Evolutionary conservation across 2,113 vertebrate species (phyloP).

Genomic region (Cettia cetti): DNA sequence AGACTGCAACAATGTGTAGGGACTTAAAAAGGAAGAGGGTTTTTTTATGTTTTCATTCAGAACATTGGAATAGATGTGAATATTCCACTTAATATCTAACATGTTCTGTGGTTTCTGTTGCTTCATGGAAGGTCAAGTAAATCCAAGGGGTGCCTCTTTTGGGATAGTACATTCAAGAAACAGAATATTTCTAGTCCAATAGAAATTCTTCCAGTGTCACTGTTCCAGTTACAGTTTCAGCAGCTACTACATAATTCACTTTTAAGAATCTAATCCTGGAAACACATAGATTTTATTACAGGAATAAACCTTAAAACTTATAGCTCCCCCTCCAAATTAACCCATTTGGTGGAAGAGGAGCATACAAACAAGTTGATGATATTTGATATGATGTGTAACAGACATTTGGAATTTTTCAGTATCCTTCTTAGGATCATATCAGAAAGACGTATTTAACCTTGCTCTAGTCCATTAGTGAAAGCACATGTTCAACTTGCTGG

Average conservation of each 20-base stretch:
- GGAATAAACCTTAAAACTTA: not conserved
- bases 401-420: not conserved
- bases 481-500: not conserved
- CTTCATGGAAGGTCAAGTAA: not conserved
- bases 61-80: not conserved
- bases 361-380: not conserved
- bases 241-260: not conserved
- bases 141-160: not conserved
- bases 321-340: not conserved
- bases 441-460: not conserved
- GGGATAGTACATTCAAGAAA: not conserved
- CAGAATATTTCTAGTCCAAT: not conserved
- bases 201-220: not conserved
- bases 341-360: not conserved
- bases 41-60: not conserved
- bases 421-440: not conserved
- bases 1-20: not conserved
- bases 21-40: not conserved
- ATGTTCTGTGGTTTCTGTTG: not conserved
- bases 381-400: not conserved
- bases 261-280: not conserved
- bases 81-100: not conserved
- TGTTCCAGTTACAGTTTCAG: not conserved
- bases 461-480: not conserved
- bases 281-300: not conserved